Percentiles rank a stretch among this genome's conserved stretches.
Evolutionary conservation across 2,113 vertebrate genomes (phyloP).

Genomic region (Malurus melanocephalus): DNA sequence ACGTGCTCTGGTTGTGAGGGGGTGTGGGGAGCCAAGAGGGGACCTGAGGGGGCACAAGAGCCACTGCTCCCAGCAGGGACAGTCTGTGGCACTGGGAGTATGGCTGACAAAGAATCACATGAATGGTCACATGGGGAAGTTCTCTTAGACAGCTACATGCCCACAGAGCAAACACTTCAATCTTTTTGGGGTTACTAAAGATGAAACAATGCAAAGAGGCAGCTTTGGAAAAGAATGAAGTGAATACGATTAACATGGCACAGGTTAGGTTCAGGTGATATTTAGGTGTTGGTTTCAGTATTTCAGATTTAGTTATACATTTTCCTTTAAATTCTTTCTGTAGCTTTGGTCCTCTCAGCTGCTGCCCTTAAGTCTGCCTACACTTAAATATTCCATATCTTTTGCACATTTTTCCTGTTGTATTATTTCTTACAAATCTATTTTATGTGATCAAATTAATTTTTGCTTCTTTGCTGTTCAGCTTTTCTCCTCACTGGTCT

Average conservation of each 20-base stretch:
- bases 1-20: not conserved
- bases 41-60: not conserved
- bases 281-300: not conserved
- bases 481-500: not conserved
- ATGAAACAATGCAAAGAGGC: not conserved
- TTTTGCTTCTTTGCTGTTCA: not conserved
- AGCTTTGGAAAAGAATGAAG: not conserved
- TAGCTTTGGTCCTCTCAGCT: not conserved
- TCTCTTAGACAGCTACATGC: not conserved
- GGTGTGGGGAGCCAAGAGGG: not conserved
- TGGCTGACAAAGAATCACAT: not conserved
- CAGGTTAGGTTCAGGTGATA: not conserved
- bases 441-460: not conserved
- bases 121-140: not conserved
- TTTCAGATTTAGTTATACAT: not conserved
- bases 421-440: not conserved
- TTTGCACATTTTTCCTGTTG: not conserved
- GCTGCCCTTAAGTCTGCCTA: not conserved
- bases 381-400: not conserved
- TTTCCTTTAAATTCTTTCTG: not conserved
- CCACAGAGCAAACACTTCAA: not conserved
- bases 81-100: not conserved
- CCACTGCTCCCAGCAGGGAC: not conserved
- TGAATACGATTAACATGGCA: not conserved
- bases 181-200: not conserved